These are phyloP conservation scores for Lydus trimaculatus DNA, from an alignment of 2,888 invertebrate species.

Conservation along the genomic window DNA sequence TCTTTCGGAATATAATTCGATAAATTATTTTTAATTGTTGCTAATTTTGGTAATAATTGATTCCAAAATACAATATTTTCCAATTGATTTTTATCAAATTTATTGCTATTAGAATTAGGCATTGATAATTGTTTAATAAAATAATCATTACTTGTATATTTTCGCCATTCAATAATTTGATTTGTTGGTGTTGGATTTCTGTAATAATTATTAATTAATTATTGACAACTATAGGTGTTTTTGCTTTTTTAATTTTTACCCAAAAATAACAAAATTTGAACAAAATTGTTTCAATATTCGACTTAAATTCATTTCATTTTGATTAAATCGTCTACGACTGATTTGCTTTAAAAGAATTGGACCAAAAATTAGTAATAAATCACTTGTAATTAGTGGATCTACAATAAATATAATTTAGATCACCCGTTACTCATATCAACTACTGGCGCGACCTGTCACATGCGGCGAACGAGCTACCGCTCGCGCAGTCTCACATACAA, in stretches of 20 bases:
- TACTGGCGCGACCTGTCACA: too few species aligned
- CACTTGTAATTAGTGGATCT: conserved; percentile 74
- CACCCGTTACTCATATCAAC: too few species aligned
- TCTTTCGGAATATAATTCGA: conserved; percentile 46
- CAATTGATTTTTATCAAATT: conserved; percentile 36
- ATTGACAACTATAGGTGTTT: too few species aligned
- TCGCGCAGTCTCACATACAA: too few species aligned
- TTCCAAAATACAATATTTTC: conserved; percentile 59
- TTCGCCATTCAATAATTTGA: conserved; percentile 66
- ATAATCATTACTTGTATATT: conserved; percentile 64
- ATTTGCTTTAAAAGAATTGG: conserved; percentile 72
- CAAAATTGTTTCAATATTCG: conserved; percentile 63
- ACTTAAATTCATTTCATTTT: conserved; percentile 67
- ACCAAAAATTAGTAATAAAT: conserved; percentile 71
- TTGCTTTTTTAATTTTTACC: conserved; percentile 49
- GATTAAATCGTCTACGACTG: conserved; percentile 68
- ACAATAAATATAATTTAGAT: conserved; percentile 21
- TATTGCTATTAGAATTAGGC: conserved; percentile 28
- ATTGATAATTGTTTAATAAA: conserved; percentile 62
- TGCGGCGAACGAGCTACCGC: too few species aligned
- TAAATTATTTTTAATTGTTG: conserved; percentile 37
- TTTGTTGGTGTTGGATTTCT: conserved; percentile 67
- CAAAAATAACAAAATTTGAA: conserved; percentile 61
- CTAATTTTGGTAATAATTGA: conserved; percentile 56
- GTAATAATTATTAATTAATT: conserved; percentile 21